Conservation (phyloP, 2,888 invertebrate species). For the Platycnemis pennipes region DNA sequence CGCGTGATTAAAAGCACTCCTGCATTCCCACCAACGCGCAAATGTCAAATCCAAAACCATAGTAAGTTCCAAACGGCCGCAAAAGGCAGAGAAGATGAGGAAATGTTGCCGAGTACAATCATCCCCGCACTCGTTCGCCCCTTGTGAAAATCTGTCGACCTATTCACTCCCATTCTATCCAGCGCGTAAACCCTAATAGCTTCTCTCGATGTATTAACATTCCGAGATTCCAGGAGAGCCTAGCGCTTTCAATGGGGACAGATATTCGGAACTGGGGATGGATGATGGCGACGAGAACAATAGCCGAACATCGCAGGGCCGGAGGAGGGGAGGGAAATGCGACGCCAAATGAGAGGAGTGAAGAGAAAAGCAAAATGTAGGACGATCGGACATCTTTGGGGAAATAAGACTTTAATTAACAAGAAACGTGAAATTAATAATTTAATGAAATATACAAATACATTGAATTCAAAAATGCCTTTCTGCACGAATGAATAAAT, state of each 20-base stretch:
- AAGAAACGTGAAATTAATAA: too few species aligned
- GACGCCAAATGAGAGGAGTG: too few species aligned
- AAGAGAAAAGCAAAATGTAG: not conserved
- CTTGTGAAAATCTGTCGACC: not conserved
- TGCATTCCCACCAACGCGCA: not conserved
- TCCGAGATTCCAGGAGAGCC: constrained; percentile 5
- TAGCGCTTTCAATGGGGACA: not conserved
- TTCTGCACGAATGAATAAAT: too few species aligned
- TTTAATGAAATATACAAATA: too few species aligned
- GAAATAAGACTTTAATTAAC: too few species aligned
- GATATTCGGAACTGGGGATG: not conserved
- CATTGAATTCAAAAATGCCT: too few species aligned
- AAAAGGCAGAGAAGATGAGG: not conserved
- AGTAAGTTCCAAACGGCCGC: not conserved
- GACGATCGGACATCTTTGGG: not conserved
- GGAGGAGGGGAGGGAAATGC: not conserved
- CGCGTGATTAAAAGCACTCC: not conserved
- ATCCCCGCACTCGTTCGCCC: not conserved
- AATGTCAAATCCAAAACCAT: not conserved
- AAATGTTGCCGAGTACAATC: not conserved
- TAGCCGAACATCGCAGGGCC: not conserved
- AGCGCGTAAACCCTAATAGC: not conserved
- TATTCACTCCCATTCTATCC: not conserved
- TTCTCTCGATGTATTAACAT: not conserved
- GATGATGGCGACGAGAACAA: not conserved